Evolutionary conservation across 2,888 invertebrate species (phyloP).

Genomic region (Petrolisthes cinctipes): DNA sequence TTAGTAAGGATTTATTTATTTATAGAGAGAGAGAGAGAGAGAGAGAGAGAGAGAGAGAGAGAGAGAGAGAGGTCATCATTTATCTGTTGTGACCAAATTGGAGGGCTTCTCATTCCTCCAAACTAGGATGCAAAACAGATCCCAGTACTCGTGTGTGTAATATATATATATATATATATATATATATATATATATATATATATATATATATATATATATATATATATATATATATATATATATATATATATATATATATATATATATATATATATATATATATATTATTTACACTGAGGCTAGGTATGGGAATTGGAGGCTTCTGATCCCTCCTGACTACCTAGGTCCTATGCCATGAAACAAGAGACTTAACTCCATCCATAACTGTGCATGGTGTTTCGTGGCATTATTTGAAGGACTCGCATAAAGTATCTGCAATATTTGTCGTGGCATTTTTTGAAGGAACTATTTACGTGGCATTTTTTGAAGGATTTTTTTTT

Average conservation of each 20-base stretch:
- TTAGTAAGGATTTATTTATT: too few relatives aligned
- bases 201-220: neutral
- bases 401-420: neutral
- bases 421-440: too few relatives aligned
- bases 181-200: neutral
- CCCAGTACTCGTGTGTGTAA: neutral
- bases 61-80: slow-evolving; percentile 14
- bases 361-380: too few relatives aligned
- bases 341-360: too few relatives aligned
- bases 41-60: slow-evolving; percentile 2
- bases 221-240: slow-evolving; percentile 6
- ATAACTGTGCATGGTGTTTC: too few relatives aligned
- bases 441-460: too few relatives aligned
- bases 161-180: slow-evolving; percentile 3
- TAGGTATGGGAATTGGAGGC: too few relatives aligned
- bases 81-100: neutral
- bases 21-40: slow-evolving; percentile 9
- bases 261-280: slow-evolving; percentile 9
- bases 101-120: too few relatives aligned
- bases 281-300: too few relatives aligned
- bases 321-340: too few relatives aligned
- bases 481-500: too few relatives aligned
- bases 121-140: neutral
- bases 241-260: slow-evolving; percentile 16
- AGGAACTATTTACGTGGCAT: too few relatives aligned